phyloP scores from a whole-genome alignment of 1,140 invertebrate species.

The Eurosta solidaginis region DNA sequence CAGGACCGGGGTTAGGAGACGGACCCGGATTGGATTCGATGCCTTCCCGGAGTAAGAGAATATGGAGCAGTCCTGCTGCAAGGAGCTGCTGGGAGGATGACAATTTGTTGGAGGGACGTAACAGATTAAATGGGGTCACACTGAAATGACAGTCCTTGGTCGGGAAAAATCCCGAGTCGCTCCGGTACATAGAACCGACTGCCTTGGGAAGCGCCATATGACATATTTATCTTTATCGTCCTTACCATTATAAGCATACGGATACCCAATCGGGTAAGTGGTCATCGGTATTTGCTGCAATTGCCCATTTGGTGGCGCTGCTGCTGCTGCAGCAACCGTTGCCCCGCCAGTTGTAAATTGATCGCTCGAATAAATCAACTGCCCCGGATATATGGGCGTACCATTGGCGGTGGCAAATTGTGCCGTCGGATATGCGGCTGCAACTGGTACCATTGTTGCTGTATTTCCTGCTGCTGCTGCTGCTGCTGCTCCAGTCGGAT shows the following conservation, averaged over 20 bases:
- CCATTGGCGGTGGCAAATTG: conserved; percentile 53
- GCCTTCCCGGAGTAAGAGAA: no score
- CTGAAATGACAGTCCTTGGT: no score
- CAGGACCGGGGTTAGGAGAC: no score
- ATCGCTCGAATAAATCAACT: conserved; percentile 56
- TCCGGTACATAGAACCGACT: no score
- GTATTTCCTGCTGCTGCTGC: conserved; percentile 41
- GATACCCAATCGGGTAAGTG: conserved; percentile 56
- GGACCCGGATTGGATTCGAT: no score
- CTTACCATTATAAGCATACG: conserved; percentile 52
- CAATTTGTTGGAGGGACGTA: no score
- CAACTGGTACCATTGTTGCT: conserved; percentile 50
- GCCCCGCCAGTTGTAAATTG: conserved; percentile 40
- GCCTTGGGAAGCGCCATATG: no score
- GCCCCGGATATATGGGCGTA: conserved; percentile 52
- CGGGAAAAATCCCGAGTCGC: no score
- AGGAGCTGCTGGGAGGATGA: no score
- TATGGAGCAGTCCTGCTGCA: no score
- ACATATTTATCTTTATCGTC: not conserved
- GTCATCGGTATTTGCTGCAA: conserved; percentile 56
- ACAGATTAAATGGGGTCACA: no score
- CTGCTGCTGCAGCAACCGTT: conserved; percentile 29
- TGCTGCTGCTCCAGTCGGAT: conserved; percentile 45
- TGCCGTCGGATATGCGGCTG: conserved; percentile 52
- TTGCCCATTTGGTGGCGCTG: conserved; percentile 40